A percentile compares a stretch with the other conserved stretches of the same genome.
Conservation (phyloP, 2,888 invertebrate species). For the Chymomyza procnemis region DNA sequence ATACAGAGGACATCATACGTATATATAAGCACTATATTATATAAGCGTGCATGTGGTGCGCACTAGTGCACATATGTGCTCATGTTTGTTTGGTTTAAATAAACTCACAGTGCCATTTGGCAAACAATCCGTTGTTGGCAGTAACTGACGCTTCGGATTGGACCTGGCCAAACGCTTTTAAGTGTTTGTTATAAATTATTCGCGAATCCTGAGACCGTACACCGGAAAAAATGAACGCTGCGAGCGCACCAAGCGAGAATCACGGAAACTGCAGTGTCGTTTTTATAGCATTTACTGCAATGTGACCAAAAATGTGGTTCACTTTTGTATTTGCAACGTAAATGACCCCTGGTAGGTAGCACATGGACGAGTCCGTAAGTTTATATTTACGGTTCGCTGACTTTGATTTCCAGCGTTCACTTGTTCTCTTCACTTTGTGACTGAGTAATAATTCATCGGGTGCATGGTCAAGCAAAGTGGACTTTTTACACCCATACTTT, state of each 20-base stretch:
- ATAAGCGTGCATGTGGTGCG: not conserved
- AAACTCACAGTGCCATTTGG: constrained; percentile 57
- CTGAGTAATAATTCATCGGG: constrained; percentile 50
- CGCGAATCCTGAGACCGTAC: constrained; percentile 25
- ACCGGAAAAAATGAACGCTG: not conserved
- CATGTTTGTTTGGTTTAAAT: constrained; percentile 40
- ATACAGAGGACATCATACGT: not conserved
- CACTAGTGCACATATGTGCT: not conserved
- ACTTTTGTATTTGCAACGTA: not conserved
- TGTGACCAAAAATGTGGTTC: constrained; percentile 54
- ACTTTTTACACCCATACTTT: not conserved
- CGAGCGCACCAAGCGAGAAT: not conserved
- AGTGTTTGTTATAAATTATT: constrained; percentile 51
- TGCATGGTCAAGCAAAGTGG: constrained; percentile 24
- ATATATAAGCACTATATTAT: too few species aligned
- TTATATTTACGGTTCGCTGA: constrained; percentile 53
- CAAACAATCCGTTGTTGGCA: constrained; percentile 38
- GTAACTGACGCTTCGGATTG: constrained; percentile 37
- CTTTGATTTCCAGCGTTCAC: constrained; percentile 36
- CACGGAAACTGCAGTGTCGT: constrained; percentile 34
- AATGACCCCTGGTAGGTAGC: not conserved
- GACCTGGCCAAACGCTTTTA: constrained; percentile 36
- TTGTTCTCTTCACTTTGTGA: constrained; percentile 9
- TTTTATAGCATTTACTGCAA: constrained; percentile 41
- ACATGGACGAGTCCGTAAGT: not conserved